Evolutionary conservation across 2,888 invertebrate species (phyloP).

Genomic region (Pardosa pseudoannulata): DNA sequence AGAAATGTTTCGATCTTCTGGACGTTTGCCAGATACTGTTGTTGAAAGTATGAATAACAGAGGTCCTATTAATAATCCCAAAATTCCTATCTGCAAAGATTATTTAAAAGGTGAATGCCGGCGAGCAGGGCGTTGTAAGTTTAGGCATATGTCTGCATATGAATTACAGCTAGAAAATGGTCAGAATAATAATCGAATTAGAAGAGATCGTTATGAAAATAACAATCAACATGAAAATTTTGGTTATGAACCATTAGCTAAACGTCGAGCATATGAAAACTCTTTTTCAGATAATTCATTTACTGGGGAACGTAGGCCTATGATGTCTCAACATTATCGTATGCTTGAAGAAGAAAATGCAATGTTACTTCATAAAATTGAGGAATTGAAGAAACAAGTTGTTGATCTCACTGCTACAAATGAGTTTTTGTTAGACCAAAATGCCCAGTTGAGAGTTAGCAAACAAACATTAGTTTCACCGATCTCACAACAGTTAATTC

Average conservation of each 20-base stretch:
- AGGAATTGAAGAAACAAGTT: conserved; percentile 85
- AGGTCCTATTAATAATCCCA: conserved; percentile 1
- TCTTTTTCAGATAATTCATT: conserved; percentile 29
- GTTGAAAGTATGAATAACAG: conserved; percentile 76
- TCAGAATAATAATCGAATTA: conserved; percentile 30
- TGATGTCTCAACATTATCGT: conserved; percentile 71
- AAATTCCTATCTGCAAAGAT: conserved; percentile 82
- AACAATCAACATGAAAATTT: conserved; percentile 61
- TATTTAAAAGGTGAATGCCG: conserved; percentile 81
- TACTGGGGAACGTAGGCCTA: conserved; percentile 31
- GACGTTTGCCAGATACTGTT: conserved; percentile 83
- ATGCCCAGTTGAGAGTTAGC: conserved; percentile 84
- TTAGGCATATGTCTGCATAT: conserved; percentile 77
- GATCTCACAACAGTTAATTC: conserved; percentile 65
- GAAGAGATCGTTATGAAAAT: conserved; percentile 61
- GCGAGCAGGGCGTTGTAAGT: conserved; percentile 80
- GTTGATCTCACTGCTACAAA: conserved; percentile 86
- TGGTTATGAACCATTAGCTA: conserved; percentile 74
- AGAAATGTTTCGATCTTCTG: conserved; percentile 83
- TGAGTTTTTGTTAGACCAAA: conserved; percentile 87
- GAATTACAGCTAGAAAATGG: conserved; percentile 60
- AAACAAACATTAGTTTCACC: conserved; percentile 78
- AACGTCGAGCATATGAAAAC: conserved; percentile 71
- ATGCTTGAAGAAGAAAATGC: conserved; percentile 83
- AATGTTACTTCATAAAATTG: conserved; percentile 83